phyloP scores from a whole-genome alignment of 2,888 invertebrate species.

The Mythimna vitellina region DNA sequence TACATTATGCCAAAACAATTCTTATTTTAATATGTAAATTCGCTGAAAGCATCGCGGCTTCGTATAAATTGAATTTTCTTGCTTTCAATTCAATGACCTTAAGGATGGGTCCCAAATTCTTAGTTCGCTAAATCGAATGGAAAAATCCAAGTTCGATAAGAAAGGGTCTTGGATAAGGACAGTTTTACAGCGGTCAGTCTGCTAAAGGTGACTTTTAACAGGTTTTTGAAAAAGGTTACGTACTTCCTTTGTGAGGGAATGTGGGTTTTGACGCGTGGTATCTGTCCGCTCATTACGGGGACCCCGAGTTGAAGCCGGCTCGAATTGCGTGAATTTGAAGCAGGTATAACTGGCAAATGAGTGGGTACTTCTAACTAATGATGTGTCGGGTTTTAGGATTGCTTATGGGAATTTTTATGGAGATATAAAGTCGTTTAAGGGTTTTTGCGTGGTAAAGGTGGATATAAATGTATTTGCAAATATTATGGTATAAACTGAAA shows the following conservation, averaged over 20 bases:
- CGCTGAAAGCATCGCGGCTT: constrained; percentile 64
- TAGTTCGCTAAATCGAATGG: constrained; percentile 76
- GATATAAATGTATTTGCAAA: constrained; percentile 13
- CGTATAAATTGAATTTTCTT: constrained; percentile 75
- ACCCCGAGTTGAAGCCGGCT: constrained; percentile 21
- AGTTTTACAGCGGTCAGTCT: constrained; percentile 72
- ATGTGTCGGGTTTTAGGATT: constrained; percentile 38
- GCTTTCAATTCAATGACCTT: constrained; percentile 71
- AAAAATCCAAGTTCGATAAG: constrained; percentile 76
- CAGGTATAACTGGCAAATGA: constrained; percentile 58
- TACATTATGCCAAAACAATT: constrained; percentile 64
- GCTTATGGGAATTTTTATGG: constrained; percentile 35
- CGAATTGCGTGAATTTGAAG: constrained; percentile 49
- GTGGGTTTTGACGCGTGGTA: constrained; percentile 58
- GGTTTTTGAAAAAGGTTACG: constrained; percentile 71
- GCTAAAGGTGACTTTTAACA: constrained; percentile 72
- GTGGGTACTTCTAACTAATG: constrained; percentile 54
- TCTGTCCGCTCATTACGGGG: constrained; percentile 59
- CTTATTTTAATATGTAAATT: constrained; percentile 70
- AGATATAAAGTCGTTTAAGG: constrained; percentile 22
- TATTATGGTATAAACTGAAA: background rate
- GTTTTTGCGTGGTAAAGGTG: background rate
- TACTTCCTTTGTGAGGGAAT: constrained; percentile 67
- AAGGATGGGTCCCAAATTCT: constrained; percentile 68
- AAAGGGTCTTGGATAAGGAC: constrained; percentile 71